Conservation (phyloP, 2,113 vertebrate species). For the Atrichornis clamosus region DNA sequence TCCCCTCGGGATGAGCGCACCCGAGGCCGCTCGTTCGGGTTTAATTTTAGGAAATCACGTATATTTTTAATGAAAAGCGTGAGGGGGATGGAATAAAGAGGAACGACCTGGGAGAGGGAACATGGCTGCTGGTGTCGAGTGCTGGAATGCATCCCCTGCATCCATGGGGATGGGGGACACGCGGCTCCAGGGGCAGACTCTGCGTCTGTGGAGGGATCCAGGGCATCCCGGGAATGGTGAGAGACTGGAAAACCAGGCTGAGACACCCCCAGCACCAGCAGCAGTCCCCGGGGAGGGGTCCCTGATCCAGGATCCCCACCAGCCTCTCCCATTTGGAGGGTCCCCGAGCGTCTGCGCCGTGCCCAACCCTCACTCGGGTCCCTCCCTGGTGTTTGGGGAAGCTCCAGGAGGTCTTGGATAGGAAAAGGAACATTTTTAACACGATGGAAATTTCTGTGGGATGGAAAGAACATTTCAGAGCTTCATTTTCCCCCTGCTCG, state of each 20-base stretch:
- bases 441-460: neutral
- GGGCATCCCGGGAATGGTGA: neutral
- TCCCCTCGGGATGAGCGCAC: neutral
- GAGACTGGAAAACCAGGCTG: fast-evolving
- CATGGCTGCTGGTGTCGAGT: neutral
- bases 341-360: fast-evolving
- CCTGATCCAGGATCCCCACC: neutral
- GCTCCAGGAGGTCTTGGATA: neutral
- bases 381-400: neutral
- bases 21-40: fast-evolving
- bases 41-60: neutral
- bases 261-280: neutral
- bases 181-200: neutral
- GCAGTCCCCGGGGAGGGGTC: neutral
- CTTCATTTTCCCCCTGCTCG: fast-evolving
- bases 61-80: fast-evolving
- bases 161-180: fast-evolving
- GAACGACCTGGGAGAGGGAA: fast-evolving
- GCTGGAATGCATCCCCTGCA: fast-evolving
- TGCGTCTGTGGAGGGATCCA: fast-evolving
- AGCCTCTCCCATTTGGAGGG: neutral
- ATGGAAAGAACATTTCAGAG: neutral
- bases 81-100: neutral
- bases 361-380: fast-evolving
- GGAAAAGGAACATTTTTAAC: neutral